Evolutionary conservation across 64 coral and sea anemone genomes (phyloP).

Genomic region (Actinia equina): DNA sequence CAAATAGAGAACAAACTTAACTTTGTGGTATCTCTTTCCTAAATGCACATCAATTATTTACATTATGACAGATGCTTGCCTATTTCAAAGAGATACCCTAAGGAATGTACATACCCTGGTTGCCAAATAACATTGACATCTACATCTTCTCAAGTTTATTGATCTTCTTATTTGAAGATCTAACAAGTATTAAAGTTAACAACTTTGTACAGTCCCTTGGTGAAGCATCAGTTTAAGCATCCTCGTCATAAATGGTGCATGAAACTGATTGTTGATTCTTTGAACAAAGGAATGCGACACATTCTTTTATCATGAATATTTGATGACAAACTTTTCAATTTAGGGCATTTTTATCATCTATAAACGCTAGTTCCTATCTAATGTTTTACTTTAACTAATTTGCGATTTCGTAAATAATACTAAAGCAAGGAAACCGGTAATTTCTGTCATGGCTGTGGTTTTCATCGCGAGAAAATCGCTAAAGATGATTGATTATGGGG

Average conservation of each 20-base stretch:
- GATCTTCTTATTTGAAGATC: too few relatives aligned
- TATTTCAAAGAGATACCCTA: not conserved
- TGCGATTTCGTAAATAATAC: constrained; percentile 52
- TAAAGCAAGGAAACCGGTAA: constrained; percentile 18
- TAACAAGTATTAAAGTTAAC: too few relatives aligned
- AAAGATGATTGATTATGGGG: not conserved
- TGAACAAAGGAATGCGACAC: not conserved
- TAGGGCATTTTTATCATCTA: constrained; percentile 36
- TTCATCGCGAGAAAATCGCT: constrained; percentile 4
- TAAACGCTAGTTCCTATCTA: constrained; percentile 45
- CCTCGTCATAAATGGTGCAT: not conserved
- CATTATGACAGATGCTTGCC: not conserved
- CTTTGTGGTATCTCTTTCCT: constrained; percentile 11
- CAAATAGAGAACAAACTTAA: constrained; percentile 50
- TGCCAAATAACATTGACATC: not conserved
- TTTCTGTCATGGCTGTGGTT: not conserved
- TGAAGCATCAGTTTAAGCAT: not conserved
- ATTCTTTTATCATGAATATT: constrained; percentile 47
- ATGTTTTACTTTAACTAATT: constrained; percentile 61
- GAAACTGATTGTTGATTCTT: not conserved
- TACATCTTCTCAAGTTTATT: not conserved
- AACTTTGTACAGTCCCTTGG: too few relatives aligned
- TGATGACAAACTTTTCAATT: constrained; percentile 79
- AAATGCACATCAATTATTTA: constrained; percentile 18
- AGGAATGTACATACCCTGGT: not conserved